Percentiles rank a stretch among this genome's conserved stretches.
Evolutionary conservation across 35 echinoderm and acorn worm species (phyloP).

Genomic region (Diadema setosum): DNA sequence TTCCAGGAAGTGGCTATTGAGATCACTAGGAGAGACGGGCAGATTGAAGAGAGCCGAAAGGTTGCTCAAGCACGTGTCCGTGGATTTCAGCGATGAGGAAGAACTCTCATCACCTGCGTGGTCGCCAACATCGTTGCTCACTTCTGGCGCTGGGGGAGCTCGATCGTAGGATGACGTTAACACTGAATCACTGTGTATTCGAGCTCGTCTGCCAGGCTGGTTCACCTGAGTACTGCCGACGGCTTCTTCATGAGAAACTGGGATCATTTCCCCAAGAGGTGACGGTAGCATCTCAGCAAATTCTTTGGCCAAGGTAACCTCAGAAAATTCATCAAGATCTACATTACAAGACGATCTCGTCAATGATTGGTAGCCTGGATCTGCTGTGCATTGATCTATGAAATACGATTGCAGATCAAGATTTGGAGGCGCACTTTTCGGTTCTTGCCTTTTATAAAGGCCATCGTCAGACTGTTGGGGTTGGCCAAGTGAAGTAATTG

Average conservation of each 20-base stretch:
- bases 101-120: not conserved
- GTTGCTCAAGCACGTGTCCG: not conserved
- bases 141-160: not conserved
- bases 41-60: not conserved
- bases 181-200: not conserved
- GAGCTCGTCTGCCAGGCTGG: not conserved
- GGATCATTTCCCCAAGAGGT: not conserved
- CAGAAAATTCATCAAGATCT: not conserved
- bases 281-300: constrained; percentile 7
- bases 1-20: not conserved
- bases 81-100: not conserved
- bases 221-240: not conserved
- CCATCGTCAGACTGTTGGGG: too few relatives aligned
- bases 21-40: not conserved
- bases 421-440: not conserved
- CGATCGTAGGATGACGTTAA: not conserved
- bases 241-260: not conserved
- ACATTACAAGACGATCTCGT: not conserved
- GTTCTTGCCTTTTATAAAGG: too few relatives aligned
- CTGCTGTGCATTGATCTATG: not conserved
- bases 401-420: not conserved
- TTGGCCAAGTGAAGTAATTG: too few relatives aligned
- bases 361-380: not conserved
- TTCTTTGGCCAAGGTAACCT: not conserved
- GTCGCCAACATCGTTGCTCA: too few relatives aligned